These are phyloP conservation scores for Trachelus iudaicus DNA, from an alignment of 2,888 invertebrate genomes.

Conservation along the genomic window DNA sequence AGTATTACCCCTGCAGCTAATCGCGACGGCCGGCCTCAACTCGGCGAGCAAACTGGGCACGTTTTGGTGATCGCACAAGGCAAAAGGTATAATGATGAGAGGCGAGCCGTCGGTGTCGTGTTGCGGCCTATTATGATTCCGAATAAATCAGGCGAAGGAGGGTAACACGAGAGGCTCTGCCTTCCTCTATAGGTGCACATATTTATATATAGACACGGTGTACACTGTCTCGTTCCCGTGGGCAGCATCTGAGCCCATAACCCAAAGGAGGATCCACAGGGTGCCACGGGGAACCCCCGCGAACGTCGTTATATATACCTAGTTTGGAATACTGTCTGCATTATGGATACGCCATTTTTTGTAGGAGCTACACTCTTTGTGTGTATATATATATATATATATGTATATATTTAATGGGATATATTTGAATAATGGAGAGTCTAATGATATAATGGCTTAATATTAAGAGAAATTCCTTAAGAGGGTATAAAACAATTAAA, in stretches of 20 bases:
- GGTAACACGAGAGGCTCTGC: conserved; percentile 52
- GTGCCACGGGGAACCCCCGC: background rate
- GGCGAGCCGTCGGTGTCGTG: conserved; percentile 52
- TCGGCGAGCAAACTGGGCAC: conserved; percentile 44
- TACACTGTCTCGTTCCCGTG: background rate
- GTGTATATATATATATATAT: no score
- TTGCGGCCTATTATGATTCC: conserved; percentile 59
- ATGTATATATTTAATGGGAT: background rate
- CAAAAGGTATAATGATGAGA: conserved; percentile 56
- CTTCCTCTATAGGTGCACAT: conserved; percentile 25
- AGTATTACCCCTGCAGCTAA: background rate
- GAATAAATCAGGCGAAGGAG: conserved; percentile 59
- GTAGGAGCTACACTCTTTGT: background rate
- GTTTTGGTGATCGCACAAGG: conserved; percentile 51
- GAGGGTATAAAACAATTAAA: conserved; percentile 2
- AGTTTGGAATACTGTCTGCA: background rate
- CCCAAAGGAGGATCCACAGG: background rate
- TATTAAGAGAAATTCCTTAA: conserved; percentile 9
- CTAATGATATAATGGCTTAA: background rate
- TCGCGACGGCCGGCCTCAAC: background rate
- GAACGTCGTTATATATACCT: background rate
- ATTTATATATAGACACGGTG: background rate
- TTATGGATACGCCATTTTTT: background rate
- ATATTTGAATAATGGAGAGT: background rate
- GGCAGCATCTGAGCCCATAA: background rate